These are phyloP conservation scores for Mellivora capensis DNA, from an alignment of 2,113 vertebrate species.

Conservation along the genomic window DNA sequence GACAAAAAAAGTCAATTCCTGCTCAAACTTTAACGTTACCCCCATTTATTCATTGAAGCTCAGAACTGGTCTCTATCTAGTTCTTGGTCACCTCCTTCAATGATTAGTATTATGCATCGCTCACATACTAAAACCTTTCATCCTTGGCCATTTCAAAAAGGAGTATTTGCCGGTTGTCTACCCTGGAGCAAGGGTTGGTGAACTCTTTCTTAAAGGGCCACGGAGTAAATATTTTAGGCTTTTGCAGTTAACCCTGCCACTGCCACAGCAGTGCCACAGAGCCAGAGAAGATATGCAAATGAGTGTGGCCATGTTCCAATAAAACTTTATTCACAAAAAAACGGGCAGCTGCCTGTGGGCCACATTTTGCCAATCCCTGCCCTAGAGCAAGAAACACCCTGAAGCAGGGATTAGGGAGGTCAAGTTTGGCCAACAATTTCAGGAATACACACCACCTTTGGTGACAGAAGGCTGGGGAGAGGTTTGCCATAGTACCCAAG, in stretches of 20 bases:
- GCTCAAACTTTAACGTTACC: neutral
- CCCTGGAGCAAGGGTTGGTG: neutral
- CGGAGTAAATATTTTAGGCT: neutral
- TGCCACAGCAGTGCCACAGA: neutral
- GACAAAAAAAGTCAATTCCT: neutral
- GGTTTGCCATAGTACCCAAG: neutral
- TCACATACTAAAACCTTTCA: neutral
- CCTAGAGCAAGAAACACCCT: neutral
- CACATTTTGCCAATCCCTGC: neutral
- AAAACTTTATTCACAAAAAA: conserved; percentile 10
- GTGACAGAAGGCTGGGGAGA: neutral
- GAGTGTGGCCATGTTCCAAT: neutral
- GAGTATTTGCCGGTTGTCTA: neutral
- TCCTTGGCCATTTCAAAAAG: neutral
- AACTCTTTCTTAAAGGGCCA: neutral
- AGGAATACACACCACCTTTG: neutral
- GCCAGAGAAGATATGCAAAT: neutral
- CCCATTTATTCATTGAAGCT: neutral
- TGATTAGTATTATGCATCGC: neutral
- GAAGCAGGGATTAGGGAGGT: neutral
- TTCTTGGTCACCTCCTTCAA: neutral
- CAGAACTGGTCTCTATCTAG: neutral
- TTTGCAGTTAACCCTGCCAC: neutral
- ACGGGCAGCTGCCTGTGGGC: neutral
- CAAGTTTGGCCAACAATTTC: neutral